A percentile compares a stretch with the other conserved stretches of the same genome.
Evolutionary conservation across 1,140 invertebrate genomes (phyloP).

Genomic region (Calephelis nemesis): DNA sequence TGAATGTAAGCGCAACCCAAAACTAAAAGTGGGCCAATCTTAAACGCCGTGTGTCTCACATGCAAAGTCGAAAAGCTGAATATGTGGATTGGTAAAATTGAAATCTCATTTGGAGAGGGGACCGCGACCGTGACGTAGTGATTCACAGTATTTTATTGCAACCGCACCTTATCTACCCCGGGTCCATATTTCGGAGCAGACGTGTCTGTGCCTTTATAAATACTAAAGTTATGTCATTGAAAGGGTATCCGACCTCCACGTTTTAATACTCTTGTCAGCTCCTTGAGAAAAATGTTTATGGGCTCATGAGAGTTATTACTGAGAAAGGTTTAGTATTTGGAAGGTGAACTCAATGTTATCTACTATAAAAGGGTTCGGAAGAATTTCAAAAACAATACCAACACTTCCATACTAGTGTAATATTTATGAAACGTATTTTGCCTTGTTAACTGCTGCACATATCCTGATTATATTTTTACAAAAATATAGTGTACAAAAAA

Average conservation of each 20-base stretch:
- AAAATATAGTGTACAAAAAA: too few relatives aligned
- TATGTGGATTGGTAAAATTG: constrained; percentile 56
- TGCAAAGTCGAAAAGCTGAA: constrained; percentile 49
- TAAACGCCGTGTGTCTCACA: constrained; percentile 29
- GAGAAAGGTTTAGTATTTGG: background rate
- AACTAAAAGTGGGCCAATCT: background rate
- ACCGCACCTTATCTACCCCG: constrained; percentile 45
- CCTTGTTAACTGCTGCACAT: too few relatives aligned
- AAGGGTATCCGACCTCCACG: constrained; percentile 4
- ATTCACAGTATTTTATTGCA: constrained; percentile 52
- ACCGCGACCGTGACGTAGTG: constrained; percentile 35
- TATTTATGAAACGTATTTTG: too few relatives aligned
- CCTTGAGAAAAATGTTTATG: constrained; percentile 18
- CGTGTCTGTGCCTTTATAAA: constrained; percentile 30
- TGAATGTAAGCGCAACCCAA: too few relatives aligned
- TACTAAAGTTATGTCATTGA: constrained; percentile 25
- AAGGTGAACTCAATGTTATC: too few relatives aligned
- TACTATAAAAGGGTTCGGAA: too few relatives aligned
- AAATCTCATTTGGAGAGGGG: constrained; percentile 53
- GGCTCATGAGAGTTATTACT: constrained; percentile 8
- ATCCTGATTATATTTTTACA: too few relatives aligned
- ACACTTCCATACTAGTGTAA: too few relatives aligned
- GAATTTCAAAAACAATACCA: too few relatives aligned
- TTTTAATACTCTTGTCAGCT: constrained; percentile 16
- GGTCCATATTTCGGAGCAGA: constrained; percentile 39